phyloP scores from a whole-genome alignment of 2,113 vertebrate genomes.

The Rhinolophus sinicus region DNA sequence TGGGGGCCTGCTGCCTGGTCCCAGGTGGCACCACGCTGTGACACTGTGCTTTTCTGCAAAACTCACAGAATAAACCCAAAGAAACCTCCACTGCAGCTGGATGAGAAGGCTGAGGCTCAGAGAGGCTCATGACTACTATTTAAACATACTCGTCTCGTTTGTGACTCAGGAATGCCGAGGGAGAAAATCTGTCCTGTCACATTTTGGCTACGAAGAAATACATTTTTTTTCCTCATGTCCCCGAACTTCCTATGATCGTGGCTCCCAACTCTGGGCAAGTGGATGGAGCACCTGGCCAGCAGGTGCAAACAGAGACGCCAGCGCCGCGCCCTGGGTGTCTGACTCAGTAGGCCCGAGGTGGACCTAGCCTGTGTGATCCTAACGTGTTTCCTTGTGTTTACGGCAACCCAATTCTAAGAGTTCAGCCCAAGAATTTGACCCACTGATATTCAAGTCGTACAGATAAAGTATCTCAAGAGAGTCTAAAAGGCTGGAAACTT shows the following conservation, averaged over 20 bases:
- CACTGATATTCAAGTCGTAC: not conserved
- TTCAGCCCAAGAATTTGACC: not conserved
- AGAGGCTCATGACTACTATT: no score
- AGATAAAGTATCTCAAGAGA: not conserved
- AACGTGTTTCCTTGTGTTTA: not conserved
- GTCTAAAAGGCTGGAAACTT: not conserved
- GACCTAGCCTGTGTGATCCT: not conserved
- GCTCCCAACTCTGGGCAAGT: not conserved
- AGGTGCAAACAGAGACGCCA: not conserved
- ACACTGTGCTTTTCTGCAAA: not conserved
- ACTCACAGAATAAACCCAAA: no score
- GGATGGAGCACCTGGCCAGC: not conserved
- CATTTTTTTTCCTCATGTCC: not conserved
- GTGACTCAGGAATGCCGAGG: not conserved
- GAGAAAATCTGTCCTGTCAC: not conserved
- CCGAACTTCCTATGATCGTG: not conserved
- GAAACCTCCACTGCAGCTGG: not conserved
- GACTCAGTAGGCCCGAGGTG: not conserved
- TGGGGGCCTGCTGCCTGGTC: not conserved
- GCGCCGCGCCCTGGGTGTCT: accelerated
- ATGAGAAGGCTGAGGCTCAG: not conserved
- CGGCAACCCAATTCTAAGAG: not conserved
- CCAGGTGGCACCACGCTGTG: not conserved
- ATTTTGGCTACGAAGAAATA: not conserved
- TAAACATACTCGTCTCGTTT: not conserved